Base-by-base conservation (phyloP, 2,888 invertebrate species). In the Dasypolia templi region DNA sequence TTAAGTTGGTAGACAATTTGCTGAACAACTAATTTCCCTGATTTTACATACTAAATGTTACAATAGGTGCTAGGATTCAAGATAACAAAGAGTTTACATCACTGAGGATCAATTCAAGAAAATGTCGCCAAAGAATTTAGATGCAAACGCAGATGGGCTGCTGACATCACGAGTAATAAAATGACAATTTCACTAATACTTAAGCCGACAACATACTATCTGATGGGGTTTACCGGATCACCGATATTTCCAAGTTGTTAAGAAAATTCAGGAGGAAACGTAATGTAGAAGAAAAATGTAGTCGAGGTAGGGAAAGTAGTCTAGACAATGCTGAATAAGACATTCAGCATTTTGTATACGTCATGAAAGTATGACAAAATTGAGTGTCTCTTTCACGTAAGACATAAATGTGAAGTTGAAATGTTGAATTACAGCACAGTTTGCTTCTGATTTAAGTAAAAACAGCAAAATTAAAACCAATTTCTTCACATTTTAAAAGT, bases 121-220 rank as follows among this genome's bases (percentile, higher is more conserved):
- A 49, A 61, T 59, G 17, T 65, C 42, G 9, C 14, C 59, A 44
- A 56, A 55, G 65, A 64, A 77, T 69, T 64, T 69, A 70, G 69
- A 76, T 61, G 70, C 29, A 61, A 59, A 68, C 64, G 42, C 58
- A 72, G 53, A 79, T 61, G 55, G n/a, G 62, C 39, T 73, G 74
- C 74, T 79, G 77, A 77, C 78, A 44, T 66, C 19, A 51, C 72
- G 22, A 35, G 22, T 51, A 77, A 80, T 74, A 75, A 77, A 79
- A 84, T 53, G 39, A 49, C 75, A 72, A 81, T 83, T 79, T 80
- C 83, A 69, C 74, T 83, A 77, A 79, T 76, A 83, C 78, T 79
- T 81, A 81, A 83, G 74, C 77, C 72, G 62, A 68, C 75, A 74
- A 77, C 77, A 71, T 79, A 75, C 64, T 77, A 56, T 59, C 55